A percentile compares a stretch with the other conserved stretches of the same genome.
These are phyloP conservation scores for Hycleus cichorii DNA, from an alignment of 1,140 invertebrate genomes.

Conservation along the genomic window DNA sequence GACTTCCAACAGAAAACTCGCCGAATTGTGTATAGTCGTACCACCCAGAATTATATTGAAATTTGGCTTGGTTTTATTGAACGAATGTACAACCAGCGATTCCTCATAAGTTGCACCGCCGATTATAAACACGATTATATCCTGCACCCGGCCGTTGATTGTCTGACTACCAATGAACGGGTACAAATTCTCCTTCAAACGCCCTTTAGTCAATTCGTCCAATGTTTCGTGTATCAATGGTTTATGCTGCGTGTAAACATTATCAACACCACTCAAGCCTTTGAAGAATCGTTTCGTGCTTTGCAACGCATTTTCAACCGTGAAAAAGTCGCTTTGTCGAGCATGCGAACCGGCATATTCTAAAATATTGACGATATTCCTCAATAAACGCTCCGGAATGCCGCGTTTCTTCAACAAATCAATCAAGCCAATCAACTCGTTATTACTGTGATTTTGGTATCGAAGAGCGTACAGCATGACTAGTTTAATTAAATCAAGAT, in stretches of 20 bases:
- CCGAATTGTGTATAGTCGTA: slow-evolving; percentile 85
- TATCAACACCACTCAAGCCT: slow-evolving; percentile 89
- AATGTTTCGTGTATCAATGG: slow-evolving; percentile 78
- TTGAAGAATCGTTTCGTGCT: slow-evolving; percentile 87
- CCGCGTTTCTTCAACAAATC: slow-evolving; percentile 65
- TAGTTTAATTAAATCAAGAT: slow-evolving; percentile 77
- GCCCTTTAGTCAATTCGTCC: slow-evolving; percentile 84
- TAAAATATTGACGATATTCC: slow-evolving; percentile 61
- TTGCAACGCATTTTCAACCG: slow-evolving; percentile 80
- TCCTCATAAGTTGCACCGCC: slow-evolving; percentile 98
- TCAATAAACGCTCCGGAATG: slow-evolving; percentile 50
- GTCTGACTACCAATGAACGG: slow-evolving; percentile 65
- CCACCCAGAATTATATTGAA: slow-evolving; percentile 82
- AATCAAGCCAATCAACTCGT: slow-evolving; percentile 68
- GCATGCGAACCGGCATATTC: slow-evolving; percentile 75
- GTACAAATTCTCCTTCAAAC: slow-evolving; percentile 72
- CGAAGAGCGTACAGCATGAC: slow-evolving; percentile 90
- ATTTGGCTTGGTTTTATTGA: slow-evolving; percentile 70
- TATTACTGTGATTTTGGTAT: slow-evolving; percentile 84
- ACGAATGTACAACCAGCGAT: slow-evolving; percentile 71
- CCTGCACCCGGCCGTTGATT: slow-evolving; percentile 59
- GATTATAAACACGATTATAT: slow-evolving; percentile 91
- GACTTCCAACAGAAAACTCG: slow-evolving; percentile 70
- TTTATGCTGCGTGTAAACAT: slow-evolving; percentile 94
- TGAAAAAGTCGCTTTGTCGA: slow-evolving; percentile 75